Percentiles rank a stretch among this genome's conserved stretches.
Evolutionary conservation across 2,888 invertebrate genomes (phyloP).

Genomic region (Stenodera caucasica): DNA sequence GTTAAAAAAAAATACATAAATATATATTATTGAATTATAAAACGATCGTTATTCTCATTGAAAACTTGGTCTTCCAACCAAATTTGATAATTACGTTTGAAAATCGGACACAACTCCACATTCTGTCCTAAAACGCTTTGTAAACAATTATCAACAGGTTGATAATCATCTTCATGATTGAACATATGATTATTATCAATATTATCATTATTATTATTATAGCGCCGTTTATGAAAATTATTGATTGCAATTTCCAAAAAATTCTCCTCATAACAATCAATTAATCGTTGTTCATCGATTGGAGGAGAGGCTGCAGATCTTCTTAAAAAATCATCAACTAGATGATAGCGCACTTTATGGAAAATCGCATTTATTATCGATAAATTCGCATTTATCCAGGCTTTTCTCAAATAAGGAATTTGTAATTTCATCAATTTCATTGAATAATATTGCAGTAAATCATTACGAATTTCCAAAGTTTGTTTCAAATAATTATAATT

Average conservation of each 20-base stretch:
- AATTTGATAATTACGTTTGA: background rate
- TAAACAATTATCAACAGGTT: conserved; percentile 8
- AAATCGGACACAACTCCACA: background rate
- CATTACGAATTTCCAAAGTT: background rate
- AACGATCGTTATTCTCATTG: background rate
- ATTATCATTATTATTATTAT: background rate
- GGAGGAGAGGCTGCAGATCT: background rate
- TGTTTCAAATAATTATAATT: conserved; percentile 1
- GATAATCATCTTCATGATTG: conserved; percentile 1
- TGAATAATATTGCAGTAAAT: conserved; percentile 9
- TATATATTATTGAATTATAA: background rate
- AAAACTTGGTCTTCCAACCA: background rate
- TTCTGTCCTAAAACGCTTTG: background rate
- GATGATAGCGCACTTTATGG: conserved; percentile 14
- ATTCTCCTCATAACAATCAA: background rate
- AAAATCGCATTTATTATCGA: conserved; percentile 17
- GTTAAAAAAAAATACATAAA: background rate
- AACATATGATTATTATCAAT: background rate
- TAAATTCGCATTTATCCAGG: conserved; percentile 18
- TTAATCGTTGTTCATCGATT: too few relatives aligned
- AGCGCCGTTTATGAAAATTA: background rate
- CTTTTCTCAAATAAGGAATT: conserved; percentile 7
- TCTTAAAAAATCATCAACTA: conserved; percentile 16
- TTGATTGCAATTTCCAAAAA: background rate
- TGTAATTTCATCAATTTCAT: conserved; percentile 21